Evolutionary conservation across 2,113 vertebrate genomes (phyloP).

Genomic region (Chunga burmeisteri): DNA sequence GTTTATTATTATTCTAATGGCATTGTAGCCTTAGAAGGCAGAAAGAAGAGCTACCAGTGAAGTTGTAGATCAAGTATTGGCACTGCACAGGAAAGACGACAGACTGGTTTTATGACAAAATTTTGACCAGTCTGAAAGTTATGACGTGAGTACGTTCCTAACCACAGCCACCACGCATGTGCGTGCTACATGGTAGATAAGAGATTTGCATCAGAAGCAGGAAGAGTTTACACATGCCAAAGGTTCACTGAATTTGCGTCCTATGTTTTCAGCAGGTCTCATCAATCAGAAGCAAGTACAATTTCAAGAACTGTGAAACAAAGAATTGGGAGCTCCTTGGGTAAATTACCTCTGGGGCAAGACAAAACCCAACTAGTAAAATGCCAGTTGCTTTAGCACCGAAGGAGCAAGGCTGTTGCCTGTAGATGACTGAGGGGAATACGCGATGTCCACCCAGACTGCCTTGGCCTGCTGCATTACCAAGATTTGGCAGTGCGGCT

Average conservation of each 20-base stretch:
- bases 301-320: neutral
- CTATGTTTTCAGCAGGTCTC: rapidly evolving
- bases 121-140: neutral
- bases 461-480: neutral
- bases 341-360: neutral
- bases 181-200: neutral
- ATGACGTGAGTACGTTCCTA: neutral
- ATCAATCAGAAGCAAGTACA: neutral
- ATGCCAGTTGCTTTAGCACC: neutral
- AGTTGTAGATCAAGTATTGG: neutral
- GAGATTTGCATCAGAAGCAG: neutral
- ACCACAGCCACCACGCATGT: neutral
- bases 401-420: neutral
- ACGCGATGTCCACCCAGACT: rapidly evolving
- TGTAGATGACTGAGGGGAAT: too few species aligned
- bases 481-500: neutral
- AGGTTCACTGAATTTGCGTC: rapidly evolving
- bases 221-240: neutral
- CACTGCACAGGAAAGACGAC: neutral
- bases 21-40: neutral
- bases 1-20: neutral
- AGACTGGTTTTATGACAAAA: neutral
- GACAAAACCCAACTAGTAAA: neutral
- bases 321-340: neutral
- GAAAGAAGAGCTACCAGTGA: neutral